Evolutionary conservation across 2,888 invertebrate genomes (phyloP), one percentile per base, ranked within the genome.

Genomic region (Palloptera scutellata): DNA sequence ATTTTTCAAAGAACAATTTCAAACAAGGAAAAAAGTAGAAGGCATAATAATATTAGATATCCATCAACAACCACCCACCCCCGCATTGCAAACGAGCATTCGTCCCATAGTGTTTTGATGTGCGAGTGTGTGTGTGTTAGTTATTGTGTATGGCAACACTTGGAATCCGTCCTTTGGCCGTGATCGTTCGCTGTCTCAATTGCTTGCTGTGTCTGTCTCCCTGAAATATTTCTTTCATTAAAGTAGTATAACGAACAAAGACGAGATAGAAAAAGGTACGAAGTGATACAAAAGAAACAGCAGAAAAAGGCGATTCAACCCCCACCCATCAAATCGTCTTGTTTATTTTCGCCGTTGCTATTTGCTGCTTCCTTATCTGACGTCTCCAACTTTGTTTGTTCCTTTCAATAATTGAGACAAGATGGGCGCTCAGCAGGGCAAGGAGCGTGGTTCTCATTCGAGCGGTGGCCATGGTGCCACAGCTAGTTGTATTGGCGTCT

Each of bases 391-490:
- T 15, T 13, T 40, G 15, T 12, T 19, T 41, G 5, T 10, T 13
- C 11, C 61, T 40, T 40, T 61, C 52, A 40, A 11, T 6, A 30
- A 30, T 30, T 15, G 12, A 15, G 51, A 17, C 51, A 72, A 61
- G 67, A 95, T 95, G 95, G 95, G 95, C 86, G 95, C 95, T 84
- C 95, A 95, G 89, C 95, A 94, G 89, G 94, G 93, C 85, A 95
- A 96, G 87, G 95, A 95, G 88, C 91, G 93, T 85, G 90, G 91
- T 81, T 81, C 82, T 52, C 81, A 81, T 66, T 83, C 83, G 65
- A 83, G 83, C 68, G 81, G 83, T 11, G 80, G 80, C 68, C 67
- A 71, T 42, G 79, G 69, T 3, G 77, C 78, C 70, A 81, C 84
- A 42, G 83, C 82, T 65, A 84, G 84, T 70, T 83, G 84, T 73